Base-by-base conservation (phyloP, 1,140 invertebrate species). In the Lethrus apterus region DNA sequence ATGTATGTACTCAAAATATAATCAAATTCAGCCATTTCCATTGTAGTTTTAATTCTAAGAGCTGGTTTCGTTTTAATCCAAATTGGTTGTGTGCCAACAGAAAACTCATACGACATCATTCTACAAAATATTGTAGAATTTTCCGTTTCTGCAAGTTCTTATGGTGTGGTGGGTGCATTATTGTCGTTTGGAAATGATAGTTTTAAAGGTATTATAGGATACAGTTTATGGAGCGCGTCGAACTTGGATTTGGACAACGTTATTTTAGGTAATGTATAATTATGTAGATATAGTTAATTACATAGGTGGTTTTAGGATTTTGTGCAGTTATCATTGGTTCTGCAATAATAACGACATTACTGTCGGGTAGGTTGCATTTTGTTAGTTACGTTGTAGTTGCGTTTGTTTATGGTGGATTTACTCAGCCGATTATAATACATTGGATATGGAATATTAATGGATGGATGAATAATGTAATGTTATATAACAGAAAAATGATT, bases 91-190 rank as follows among this genome's bases (percentile, higher is more conserved):
- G 51, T 60, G 26, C 58, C 58, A 9, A 50, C 50, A 2, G 53
- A 58, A 50, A 54, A 60, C 35, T 43, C 51, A 9, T 60, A 51
- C 21, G 49, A 38, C 20, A 56, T 58, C 13, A 26, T 56, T 13
- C 44, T 60, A 15, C 41, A 52, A 31, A 60, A 60, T 46, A 47
- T 60, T 2, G 33, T 60, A 10, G 58, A 60, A 41, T 56, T 60
- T 21, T 51, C 53, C 2, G 44, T 48, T 10, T 23, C 49, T 4
- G 44, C 52, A 20, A 36, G 48, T 17, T 52, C 50, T 1, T 60
- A 58, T 44, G 46, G 44, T 13, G 41, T 56, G 14, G 18, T 54
- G 8, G 58, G 58, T 21, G 50, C 29, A 30, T 30, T 52, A n/a
- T 43, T 60, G n/a, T 55, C 58, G 1, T 58, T 54, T 40, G 54